Conservation (phyloP, 2,797 vertebrate genomes). For the Limnodromus scolopaceus region DNA sequence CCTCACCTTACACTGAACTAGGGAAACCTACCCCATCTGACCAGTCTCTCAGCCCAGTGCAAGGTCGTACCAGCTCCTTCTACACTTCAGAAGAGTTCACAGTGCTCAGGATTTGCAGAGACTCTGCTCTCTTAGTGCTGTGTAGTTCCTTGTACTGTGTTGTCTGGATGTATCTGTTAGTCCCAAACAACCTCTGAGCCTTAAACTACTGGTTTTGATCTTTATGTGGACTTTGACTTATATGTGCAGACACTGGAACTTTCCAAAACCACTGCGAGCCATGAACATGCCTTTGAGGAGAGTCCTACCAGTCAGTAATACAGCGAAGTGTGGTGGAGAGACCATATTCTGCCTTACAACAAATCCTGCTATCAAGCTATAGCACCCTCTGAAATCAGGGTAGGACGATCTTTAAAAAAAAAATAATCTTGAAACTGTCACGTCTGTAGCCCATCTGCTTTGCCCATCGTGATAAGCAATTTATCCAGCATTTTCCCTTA, state of each 20-base stretch:
- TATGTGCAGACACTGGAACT: background rate
- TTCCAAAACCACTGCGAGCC: background rate
- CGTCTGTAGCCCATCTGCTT: background rate
- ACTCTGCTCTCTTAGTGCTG: background rate
- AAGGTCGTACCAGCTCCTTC: background rate
- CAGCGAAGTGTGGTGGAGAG: background rate
- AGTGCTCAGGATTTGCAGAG: background rate
- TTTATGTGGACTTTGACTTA: background rate
- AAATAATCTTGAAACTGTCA: background rate
- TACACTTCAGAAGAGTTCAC: background rate
- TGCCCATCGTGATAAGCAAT: background rate
- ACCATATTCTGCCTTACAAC: background rate
- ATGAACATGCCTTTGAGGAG: background rate
- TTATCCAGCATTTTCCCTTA: background rate
- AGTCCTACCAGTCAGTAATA: background rate
- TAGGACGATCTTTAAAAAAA: background rate
- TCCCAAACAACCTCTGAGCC: background rate
- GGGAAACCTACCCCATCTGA: background rate
- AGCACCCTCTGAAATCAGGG: background rate
- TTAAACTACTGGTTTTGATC: background rate
- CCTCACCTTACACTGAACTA: background rate
- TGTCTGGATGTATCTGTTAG: background rate
- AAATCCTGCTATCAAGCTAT: background rate
- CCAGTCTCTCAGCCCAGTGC: background rate
- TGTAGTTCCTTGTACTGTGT: background rate